phyloP scores from a whole-genome alignment of 2,797 vertebrate genomes.

The Orestias chungarensis region DNA sequence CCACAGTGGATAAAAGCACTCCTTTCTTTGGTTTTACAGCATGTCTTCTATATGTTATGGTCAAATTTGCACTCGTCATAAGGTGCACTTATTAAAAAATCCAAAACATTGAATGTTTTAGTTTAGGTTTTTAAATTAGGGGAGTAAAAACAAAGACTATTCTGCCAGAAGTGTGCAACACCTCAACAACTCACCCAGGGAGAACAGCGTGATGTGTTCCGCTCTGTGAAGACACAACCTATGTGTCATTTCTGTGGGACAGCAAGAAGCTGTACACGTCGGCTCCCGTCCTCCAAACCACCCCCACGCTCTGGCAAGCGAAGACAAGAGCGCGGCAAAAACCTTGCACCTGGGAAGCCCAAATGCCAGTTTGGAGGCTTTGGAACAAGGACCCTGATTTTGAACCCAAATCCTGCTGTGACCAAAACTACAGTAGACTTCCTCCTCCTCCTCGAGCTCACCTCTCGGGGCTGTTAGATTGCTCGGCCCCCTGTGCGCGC shows the following conservation, averaged over 20 bases:
- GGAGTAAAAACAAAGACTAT: conserved; percentile 17
- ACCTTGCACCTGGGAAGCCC: conserved; percentile 74
- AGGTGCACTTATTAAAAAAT: not conserved
- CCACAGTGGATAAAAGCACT: conserved; percentile 2
- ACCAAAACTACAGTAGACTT: conserved; percentile 66
- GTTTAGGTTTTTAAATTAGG: conserved; percentile 12
- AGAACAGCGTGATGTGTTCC: conserved; percentile 36
- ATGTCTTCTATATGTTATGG: conserved; percentile 18
- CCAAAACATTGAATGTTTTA: conserved; percentile 8
- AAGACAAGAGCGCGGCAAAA: conserved; percentile 68
- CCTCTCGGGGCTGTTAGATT: conserved; percentile 71
- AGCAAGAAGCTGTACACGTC: conserved; percentile 56
- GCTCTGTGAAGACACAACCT: conserved; percentile 53
- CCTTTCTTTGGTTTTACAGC: conserved; percentile 13
- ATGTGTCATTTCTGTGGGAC: conserved; percentile 72
- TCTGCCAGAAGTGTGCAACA: conserved; percentile 31
- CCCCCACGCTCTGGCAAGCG: conserved; percentile 67
- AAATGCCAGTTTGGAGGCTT: conserved; percentile 74
- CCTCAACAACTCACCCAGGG: conserved; percentile 41
- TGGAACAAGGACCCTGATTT: conserved; percentile 72
- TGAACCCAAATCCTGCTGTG: conserved; percentile 73
- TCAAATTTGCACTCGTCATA: not conserved
- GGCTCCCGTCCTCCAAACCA: conserved; percentile 31
- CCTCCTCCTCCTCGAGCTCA: conserved; percentile 68
- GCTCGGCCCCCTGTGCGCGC: conserved; percentile 64